These are phyloP conservation scores for Cryptoprocta ferox DNA, from an alignment of 2,797 vertebrate species.

Conservation along the genomic window DNA sequence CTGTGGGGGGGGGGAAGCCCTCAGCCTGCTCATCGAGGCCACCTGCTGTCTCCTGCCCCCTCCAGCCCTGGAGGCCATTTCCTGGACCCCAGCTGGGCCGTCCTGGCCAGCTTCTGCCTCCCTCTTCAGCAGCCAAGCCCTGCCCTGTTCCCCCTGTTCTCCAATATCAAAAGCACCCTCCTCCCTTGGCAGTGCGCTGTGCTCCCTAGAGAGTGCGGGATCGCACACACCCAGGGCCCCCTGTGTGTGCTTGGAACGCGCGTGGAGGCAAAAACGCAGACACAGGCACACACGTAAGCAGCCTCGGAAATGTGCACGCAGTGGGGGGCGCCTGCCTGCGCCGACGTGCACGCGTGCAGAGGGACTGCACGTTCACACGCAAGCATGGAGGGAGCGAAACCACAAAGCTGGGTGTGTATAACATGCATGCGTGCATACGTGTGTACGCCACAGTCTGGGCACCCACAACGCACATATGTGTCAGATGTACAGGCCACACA, in stretches of 20 bases:
- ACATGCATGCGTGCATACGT: accelerated
- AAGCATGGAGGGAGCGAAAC: neutral
- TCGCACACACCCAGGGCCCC: neutral
- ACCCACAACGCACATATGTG: too few relatives aligned
- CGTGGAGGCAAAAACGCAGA: neutral
- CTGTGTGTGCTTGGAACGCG: accelerated
- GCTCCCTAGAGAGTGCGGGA: neutral
- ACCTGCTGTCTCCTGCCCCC: slow-evolving; percentile 41
- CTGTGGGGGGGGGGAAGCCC: neutral
- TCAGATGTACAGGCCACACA: accelerated
- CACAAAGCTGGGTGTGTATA: neutral
- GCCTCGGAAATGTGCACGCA: accelerated
- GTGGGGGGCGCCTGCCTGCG: neutral
- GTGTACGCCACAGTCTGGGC: accelerated
- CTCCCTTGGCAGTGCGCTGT: neutral
- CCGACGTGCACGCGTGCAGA: accelerated
- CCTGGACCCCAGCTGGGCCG: neutral
- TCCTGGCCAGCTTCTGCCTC: neutral
- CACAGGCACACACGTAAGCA: neutral
- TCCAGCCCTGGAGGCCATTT: neutral
- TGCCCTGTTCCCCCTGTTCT: neutral
- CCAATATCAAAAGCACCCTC: too few relatives aligned
- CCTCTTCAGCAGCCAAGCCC: neutral
- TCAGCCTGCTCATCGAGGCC: neutral
- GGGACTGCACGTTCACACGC: accelerated